Evolutionary conservation across 1,140 invertebrate genomes (phyloP).

Genomic region (Sarcophaga bullata): DNA sequence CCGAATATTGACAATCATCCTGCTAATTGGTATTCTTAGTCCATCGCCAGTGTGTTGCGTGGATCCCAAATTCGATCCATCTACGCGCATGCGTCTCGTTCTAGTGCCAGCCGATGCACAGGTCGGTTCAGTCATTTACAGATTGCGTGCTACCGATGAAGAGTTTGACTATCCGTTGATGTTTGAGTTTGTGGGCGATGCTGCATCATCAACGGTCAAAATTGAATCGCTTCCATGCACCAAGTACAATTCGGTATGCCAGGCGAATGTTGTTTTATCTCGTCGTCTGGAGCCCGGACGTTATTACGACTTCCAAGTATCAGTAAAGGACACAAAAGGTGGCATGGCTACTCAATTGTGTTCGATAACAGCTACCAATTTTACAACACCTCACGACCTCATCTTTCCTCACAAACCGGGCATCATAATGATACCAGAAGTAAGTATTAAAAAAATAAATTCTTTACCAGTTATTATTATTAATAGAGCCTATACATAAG

Average conservation of each 20-base stretch:
- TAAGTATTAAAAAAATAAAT: slow-evolving; percentile 59
- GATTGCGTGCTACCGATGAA: slow-evolving; percentile 85
- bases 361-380: slow-evolving; percentile 84
- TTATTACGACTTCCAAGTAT: slow-evolving; percentile 83
- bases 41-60: slow-evolving; percentile 66
- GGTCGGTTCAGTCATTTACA: slow-evolving; percentile 84
- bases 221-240: slow-evolving; percentile 83
- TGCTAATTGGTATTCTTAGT: slow-evolving; percentile 62
- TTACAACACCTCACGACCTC: slow-evolving; percentile 78
- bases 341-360: slow-evolving; percentile 80
- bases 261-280: slow-evolving; percentile 83
- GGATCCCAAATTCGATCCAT: slow-evolving; percentile 82
- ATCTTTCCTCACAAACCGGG: slow-evolving; percentile 87
- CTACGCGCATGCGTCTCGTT: slow-evolving; percentile 81
- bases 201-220: slow-evolving; percentile 75
- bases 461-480: too few relatives aligned
- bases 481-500: too few relatives aligned
- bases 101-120: slow-evolving; percentile 83
- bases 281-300: slow-evolving; percentile 78
- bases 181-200: slow-evolving; percentile 80
- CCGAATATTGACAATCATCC: slow-evolving; percentile 63
- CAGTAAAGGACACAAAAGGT: slow-evolving; percentile 81
- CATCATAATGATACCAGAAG: slow-evolving; percentile 83
- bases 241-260: slow-evolving; percentile 83
- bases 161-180: slow-evolving; percentile 86